A percentile compares a stretch with the other conserved stretches of the same genome.
Evolutionary conservation across 23 tunicate species (phyloP).

Genomic region (Corella eumyota): DNA sequence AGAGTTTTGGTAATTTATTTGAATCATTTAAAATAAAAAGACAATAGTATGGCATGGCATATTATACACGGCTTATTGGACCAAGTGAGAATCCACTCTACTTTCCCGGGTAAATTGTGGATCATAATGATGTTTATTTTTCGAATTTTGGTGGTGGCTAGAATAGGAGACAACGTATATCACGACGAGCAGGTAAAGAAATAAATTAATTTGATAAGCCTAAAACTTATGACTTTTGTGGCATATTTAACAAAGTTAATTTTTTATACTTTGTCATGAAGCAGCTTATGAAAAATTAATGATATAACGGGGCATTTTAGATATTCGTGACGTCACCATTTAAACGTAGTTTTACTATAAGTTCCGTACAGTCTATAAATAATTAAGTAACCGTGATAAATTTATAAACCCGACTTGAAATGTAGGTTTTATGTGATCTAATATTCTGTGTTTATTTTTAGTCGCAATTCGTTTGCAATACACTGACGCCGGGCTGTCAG

Average conservation of each 20-base stretch:
- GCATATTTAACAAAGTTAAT: no score
- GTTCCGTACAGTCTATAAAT: no score
- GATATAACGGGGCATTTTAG: no score
- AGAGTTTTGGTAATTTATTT: no score
- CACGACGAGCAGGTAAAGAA: constrained; percentile 89
- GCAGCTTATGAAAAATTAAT: no score
- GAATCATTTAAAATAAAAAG: neutral
- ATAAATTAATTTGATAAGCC: neutral
- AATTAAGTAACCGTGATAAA: no score
- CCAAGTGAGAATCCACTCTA: constrained; percentile 75
- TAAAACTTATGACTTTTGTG: neutral
- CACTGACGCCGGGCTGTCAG: constrained; percentile 80
- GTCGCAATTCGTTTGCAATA: constrained; percentile 86
- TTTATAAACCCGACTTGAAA: no score
- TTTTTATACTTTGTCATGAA: no score
- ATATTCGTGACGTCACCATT: no score
- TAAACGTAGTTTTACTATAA: no score
- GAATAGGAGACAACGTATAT: constrained; percentile 94
- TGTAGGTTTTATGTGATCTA: no score
- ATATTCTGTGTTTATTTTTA: no score
- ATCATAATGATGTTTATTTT: constrained; percentile 93
- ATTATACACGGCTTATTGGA: constrained; percentile 80
- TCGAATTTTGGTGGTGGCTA: constrained; percentile 92
- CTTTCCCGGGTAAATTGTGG: constrained; percentile 98
- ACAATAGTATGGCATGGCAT: constrained; percentile 89